These are phyloP conservation scores for Stenolophus ochropezus DNA, from an alignment of 2,888 invertebrate species.

Conservation along the genomic window DNA sequence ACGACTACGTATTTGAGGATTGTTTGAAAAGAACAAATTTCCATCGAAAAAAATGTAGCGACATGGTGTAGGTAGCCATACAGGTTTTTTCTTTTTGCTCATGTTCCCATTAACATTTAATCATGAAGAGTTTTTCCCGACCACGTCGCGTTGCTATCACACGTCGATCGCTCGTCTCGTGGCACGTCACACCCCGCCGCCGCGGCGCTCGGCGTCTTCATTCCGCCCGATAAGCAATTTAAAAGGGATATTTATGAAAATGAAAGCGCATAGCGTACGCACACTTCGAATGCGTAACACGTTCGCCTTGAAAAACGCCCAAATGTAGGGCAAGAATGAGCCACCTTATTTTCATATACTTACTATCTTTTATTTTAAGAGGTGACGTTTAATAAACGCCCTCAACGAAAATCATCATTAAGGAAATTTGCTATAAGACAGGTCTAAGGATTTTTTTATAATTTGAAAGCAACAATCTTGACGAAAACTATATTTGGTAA, in stretches of 20 bases:
- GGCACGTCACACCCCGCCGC: slow-evolving; percentile 21
- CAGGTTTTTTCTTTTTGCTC: too few species aligned
- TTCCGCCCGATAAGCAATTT: slow-evolving; percentile 69
- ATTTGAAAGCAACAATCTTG: too few species aligned
- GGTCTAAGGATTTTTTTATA: too few species aligned
- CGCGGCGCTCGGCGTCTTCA: slow-evolving; percentile 57
- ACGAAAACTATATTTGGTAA: too few species aligned
- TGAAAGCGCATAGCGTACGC: slow-evolving; percentile 65
- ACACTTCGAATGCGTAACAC: slow-evolving; percentile 66
- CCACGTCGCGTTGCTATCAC: not conserved
- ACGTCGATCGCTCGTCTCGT: slow-evolving; percentile 27
- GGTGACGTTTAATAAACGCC: too few species aligned
- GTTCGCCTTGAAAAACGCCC: slow-evolving; percentile 61
- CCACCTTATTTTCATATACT: not conserved
- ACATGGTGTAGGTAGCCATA: too few species aligned
- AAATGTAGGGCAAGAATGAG: not conserved
- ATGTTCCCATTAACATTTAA: not conserved
- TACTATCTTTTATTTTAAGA: not conserved
- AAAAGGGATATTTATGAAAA: slow-evolving; percentile 70
- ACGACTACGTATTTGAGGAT: too few species aligned
- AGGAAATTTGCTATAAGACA: too few species aligned
- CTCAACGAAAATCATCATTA: too few species aligned
- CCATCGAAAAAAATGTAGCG: too few species aligned
- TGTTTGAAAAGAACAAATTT: too few species aligned
- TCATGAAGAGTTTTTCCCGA: not conserved